Conservation (phyloP, 2,113 vertebrate species). For the Ondatra zibethicus region DNA sequence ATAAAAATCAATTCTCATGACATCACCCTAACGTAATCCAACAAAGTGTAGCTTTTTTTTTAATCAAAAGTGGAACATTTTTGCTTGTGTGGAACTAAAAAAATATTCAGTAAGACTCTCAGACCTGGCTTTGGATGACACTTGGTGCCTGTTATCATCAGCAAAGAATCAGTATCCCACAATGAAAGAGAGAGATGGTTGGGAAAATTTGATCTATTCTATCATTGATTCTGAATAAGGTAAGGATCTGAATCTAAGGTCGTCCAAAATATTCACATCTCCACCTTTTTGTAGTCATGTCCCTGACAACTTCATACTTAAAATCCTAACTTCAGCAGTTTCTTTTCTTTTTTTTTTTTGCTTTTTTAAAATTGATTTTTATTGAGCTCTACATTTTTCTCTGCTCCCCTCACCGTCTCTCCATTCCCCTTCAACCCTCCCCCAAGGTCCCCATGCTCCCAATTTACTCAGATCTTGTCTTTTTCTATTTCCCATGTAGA, state of each 20-base stretch:
- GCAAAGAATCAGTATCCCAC: neutral
- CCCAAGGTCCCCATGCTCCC: too few relatives aligned
- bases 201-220: neutral
- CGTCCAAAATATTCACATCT: neutral
- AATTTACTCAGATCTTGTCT: too few relatives aligned
- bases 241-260: neutral
- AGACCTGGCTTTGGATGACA: slow-evolving; percentile 15
- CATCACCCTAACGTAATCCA: neutral
- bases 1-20: neutral
- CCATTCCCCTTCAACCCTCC: too few relatives aligned
- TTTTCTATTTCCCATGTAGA: too few relatives aligned
- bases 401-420: too few relatives aligned
- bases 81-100: neutral
- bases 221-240: neutral
- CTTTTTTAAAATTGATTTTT: too few relatives aligned
- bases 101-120: neutral
- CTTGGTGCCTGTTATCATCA: neutral
- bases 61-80: neutral
- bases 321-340: neutral
- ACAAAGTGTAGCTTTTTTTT: neutral
- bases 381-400: too few relatives aligned
- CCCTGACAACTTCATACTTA: neutral
- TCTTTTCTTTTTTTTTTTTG: neutral
- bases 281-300: neutral
- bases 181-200: neutral